Percentiles rank a stretch among this genome's conserved stretches.
These are phyloP conservation scores for Trichonephila clavata DNA, from an alignment of 1,140 invertebrate species.

Conservation along the genomic window DNA sequence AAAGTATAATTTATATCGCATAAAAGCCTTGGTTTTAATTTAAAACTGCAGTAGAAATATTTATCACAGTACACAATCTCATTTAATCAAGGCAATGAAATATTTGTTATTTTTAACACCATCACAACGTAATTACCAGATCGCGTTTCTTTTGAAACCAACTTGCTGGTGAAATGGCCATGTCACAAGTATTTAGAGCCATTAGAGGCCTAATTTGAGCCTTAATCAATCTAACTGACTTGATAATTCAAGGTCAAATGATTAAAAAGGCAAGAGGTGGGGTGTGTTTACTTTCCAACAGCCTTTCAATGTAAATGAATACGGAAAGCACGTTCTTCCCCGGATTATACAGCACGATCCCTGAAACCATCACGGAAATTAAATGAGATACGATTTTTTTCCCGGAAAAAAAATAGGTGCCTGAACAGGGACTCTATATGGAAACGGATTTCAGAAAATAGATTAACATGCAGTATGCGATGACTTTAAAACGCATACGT, in stretches of 20 bases:
- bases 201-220: conserved; percentile 1
- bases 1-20: too few relatives aligned
- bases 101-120: background rate
- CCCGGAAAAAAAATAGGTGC: background rate
- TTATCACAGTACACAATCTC: too few relatives aligned
- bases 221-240: conserved; percentile 25
- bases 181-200: conserved; percentile 14
- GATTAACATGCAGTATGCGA: conserved; percentile 40
- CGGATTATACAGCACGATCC: background rate
- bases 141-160: background rate
- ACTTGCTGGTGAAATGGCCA: background rate
- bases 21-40: too few relatives aligned
- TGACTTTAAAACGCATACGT: conserved; percentile 20
- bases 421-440: background rate
- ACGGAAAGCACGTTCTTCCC: background rate
- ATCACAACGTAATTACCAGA: background rate
- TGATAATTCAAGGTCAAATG: background rate
- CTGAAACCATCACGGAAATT: conserved; percentile 42
- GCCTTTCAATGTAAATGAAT: background rate
- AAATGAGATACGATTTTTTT: conserved; percentile 32
- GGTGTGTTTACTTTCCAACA: conserved; percentile 23
- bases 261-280: conserved; percentile 4
- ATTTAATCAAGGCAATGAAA: too few relatives aligned
- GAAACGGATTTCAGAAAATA: conserved; percentile 47
- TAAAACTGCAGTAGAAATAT: too few relatives aligned